Evolutionary conservation across 2,797 vertebrate genomes (phyloP), one percentile per base, ranked within the genome.

Genomic region (Crenichthys baileyi): DNA sequence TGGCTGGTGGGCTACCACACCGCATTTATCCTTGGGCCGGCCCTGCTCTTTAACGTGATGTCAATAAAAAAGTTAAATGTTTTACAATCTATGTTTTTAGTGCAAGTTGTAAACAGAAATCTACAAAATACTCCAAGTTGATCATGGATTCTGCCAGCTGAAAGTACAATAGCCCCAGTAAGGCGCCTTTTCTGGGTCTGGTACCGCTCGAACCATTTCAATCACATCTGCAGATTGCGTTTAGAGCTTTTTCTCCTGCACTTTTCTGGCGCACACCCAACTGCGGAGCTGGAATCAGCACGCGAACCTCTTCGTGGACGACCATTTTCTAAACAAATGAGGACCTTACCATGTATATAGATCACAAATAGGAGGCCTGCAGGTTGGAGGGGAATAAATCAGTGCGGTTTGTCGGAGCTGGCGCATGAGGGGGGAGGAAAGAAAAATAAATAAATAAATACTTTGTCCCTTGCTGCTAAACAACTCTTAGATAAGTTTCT

Each of bases 171-270:
- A 46, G 41, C 76, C 50, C 53, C 72, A 70, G 16, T 26, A 67
- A 71, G 75, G 74, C 71, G 70, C 77, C 60, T 84, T 50, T 73
- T 67, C 72, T 7, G 63, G 26, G 70, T 84, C 80, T 46, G 50
- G 61, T n/a, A 16, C 65, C 71, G 78, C 67, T 73, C 83, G 36
- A 61, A 79, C 41, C 67, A 46, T 48, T 70, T 70, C 67, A 70
- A 46, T 70, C 67, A 92, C 91, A 94, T 93, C 92, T 94, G 93
- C 88, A 72, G 80, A 85, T 81, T 87, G 79, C 79, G 83, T 94
- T 82, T 85, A 82, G 72, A 84, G 60, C 85, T 26, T 85, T 87
- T 87, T 84, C 73, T 63, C 8, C 58, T 55, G 46, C 50, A 31
- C 51, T 29, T 46, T 73, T 82, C n/a, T 72, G 91, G 87, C 84